A percentile compares a stretch with the other conserved stretches of the same genome.
Evolutionary conservation across 2,113 vertebrate species (phyloP).

Genomic region (Microcebus tavaratra): DNA sequence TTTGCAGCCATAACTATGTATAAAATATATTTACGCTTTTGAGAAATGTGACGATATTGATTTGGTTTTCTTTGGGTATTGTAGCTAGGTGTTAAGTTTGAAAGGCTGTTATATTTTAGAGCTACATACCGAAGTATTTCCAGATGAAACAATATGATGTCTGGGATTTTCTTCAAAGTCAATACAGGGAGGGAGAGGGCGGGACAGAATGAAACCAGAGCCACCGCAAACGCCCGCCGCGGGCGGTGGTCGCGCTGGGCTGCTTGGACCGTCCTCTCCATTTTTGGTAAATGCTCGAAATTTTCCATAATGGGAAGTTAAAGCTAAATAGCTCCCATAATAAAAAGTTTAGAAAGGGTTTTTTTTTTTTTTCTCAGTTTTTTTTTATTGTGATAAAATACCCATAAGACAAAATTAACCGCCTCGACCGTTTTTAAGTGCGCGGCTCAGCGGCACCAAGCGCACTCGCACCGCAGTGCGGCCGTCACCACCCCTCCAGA

Average conservation of each 20-base stretch:
- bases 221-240: fast-evolving
- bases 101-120: not conserved
- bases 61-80: not conserved
- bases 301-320: not conserved
- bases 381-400: not conserved
- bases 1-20: not conserved
- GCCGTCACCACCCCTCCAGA: not conserved
- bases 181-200: not conserved
- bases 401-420: not conserved
- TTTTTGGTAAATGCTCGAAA: not conserved
- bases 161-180: not conserved
- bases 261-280: not conserved
- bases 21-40: not conserved
- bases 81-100: not conserved
- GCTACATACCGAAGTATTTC: not conserved
- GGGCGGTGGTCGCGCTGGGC: fast-evolving
- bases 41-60: not conserved
- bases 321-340: not conserved
- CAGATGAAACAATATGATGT: not conserved
- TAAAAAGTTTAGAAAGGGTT: no score
- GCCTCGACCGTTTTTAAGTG: not conserved
- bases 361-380: no score
- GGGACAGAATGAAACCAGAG: not conserved
- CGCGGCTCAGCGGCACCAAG: fast-evolving
- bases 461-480: fast-evolving